Conservation (phyloP, 2,888 invertebrate genomes). For the Dione juno region DNA sequence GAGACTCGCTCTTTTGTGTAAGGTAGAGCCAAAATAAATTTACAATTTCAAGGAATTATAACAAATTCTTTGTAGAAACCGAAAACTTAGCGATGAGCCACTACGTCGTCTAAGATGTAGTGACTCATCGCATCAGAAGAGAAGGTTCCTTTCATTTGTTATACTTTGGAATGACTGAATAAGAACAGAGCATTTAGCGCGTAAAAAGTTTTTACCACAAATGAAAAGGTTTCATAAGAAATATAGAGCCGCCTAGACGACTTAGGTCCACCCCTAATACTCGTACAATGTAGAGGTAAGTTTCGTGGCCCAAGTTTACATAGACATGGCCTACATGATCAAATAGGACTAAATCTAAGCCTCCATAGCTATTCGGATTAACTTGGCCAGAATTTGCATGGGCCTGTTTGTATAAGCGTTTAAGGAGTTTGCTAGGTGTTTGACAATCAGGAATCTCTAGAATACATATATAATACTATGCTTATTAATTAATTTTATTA, state of each 20-base stretch:
- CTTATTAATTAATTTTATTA: neutral
- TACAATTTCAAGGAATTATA: no score
- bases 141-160: no score
- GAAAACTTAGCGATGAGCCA: no score
- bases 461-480: neutral
- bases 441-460: slow-evolving; percentile 6
- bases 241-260: neutral
- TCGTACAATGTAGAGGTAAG: slow-evolving; percentile 14
- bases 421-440: slow-evolving; percentile 19
- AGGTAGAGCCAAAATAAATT: no score
- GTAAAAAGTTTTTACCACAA: no score
- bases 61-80: no score
- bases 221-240: neutral
- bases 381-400: slow-evolving; percentile 24
- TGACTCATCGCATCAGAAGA: no score
- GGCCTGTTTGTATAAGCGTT: slow-evolving; percentile 25
- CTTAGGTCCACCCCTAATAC: slow-evolving; percentile 12
- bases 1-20: no score
- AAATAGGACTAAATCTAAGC: slow-evolving; percentile 19
- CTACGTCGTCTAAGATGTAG: no score
- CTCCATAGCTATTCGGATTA: slow-evolving; percentile 21
- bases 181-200: no score
- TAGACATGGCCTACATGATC: slow-evolving; percentile 27
- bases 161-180: no score
- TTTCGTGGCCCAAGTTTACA: slow-evolving; percentile 25